Evolutionary conservation across 2,797 vertebrate genomes (phyloP).

Genomic region (Myotis vivesi): DNA sequence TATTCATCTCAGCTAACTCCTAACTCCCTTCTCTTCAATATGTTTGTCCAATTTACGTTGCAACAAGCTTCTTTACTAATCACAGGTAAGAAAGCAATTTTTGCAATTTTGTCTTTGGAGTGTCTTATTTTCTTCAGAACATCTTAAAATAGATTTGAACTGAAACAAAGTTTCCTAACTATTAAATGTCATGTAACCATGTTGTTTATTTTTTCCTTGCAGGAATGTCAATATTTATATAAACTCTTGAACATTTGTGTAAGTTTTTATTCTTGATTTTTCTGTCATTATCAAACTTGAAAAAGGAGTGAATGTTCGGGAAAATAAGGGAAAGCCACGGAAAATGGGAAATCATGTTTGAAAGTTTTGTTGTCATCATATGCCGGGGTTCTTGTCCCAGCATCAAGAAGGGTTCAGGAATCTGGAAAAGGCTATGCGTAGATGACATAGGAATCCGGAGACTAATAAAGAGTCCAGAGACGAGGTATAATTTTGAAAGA

Average conservation of each 20-base stretch:
- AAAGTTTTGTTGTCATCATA: not conserved
- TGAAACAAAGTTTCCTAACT: not conserved
- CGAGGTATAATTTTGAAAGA: too few species aligned
- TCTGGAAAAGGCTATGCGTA: too few species aligned
- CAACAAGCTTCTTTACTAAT: not conserved
- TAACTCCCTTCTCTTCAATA: not conserved
- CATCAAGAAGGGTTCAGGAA: too few species aligned
- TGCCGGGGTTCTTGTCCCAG: too few species aligned
- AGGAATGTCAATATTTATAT: not conserved
- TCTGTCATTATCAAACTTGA: not conserved
- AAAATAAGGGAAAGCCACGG: not conserved
- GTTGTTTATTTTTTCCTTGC: not conserved
- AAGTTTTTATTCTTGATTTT: constrained; percentile 33
- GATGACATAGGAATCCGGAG: too few species aligned
- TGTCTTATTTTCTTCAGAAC: not conserved
- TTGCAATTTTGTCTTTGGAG: not conserved
- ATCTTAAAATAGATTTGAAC: not conserved
- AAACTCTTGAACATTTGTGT: not conserved
- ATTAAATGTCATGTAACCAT: not conserved
- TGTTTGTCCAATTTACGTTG: not conserved
- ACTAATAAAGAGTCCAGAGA: too few species aligned
- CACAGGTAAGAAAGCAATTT: not conserved
- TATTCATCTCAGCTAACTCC: not conserved
- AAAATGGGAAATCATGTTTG: not conserved
- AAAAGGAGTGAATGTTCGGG: not conserved